Conservation (phyloP, 2,797 vertebrate species). For the Diglossa cyanea region DNA sequence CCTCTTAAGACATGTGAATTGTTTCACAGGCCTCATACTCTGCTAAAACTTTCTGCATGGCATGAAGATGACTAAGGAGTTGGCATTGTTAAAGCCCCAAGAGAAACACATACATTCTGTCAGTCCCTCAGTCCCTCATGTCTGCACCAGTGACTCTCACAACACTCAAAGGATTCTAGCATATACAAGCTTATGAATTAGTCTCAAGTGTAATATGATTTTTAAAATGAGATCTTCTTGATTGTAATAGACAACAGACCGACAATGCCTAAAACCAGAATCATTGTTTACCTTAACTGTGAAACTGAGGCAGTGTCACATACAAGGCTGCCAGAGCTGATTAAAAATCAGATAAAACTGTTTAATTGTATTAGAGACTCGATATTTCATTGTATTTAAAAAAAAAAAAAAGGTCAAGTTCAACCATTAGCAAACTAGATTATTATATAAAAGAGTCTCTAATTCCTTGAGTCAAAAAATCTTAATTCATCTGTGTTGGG, state of each 20-base stretch:
- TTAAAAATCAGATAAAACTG: not conserved
- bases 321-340: not conserved
- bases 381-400: not conserved
- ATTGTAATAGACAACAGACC: not conserved
- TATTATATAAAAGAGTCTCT: not conserved
- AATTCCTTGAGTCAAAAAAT: not conserved
- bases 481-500: not conserved
- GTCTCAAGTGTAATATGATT: not conserved
- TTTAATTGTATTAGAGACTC: not conserved
- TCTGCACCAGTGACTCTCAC: not conserved
- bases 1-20: not conserved
- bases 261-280: not conserved
- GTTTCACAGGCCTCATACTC: not conserved
- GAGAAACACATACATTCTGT: not conserved
- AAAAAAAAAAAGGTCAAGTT: not conserved
- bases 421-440: not conserved
- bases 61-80: not conserved
- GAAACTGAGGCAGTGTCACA: not conserved
- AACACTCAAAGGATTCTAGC: not conserved
- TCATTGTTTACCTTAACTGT: not conserved
- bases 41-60: not conserved
- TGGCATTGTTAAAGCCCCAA: rapidly evolving
- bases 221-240: not conserved
- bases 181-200: not conserved
- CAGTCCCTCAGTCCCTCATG: not conserved